phyloP scores from a whole-genome alignment of 1,140 invertebrate genomes.

The Holcopasites calliopsidis region DNA sequence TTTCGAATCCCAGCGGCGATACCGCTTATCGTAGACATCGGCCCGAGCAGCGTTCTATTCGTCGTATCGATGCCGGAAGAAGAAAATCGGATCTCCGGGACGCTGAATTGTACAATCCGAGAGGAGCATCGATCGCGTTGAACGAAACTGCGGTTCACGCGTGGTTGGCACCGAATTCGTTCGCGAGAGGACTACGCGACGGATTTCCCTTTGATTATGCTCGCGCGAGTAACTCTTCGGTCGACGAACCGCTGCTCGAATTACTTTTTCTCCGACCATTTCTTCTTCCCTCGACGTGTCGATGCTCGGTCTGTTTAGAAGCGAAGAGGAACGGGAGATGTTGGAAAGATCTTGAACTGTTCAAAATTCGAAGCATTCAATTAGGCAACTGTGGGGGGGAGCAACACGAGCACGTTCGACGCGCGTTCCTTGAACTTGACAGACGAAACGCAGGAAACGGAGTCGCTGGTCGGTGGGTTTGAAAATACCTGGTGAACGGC shows the following conservation, averaged over 20 bases:
- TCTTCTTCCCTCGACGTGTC: background rate
- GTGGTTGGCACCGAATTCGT: slow-evolving; percentile 11
- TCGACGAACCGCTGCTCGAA: slow-evolving; percentile 22
- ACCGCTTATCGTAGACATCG: background rate
- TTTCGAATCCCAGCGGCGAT: background rate
- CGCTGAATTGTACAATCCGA: background rate
- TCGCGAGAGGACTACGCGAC: slow-evolving; percentile 2
- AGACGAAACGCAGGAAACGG: slow-evolving; percentile 40
- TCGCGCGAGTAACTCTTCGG: slow-evolving; percentile 24
- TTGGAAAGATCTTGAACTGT: background rate
- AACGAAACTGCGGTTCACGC: slow-evolving; percentile 13
- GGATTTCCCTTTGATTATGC: slow-evolving; percentile 20
- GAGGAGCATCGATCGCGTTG: background rate
- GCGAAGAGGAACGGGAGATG: background rate
- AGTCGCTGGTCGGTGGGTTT: slow-evolving; percentile 71
- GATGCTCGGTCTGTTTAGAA: background rate
- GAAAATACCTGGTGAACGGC: slow-evolving; percentile 67
- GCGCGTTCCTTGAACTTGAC: slow-evolving; percentile 58
- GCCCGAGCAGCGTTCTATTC: background rate
- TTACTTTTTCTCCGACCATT: background rate
- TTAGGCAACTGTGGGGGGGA: too few species aligned
- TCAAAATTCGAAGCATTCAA: background rate
- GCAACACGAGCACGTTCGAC: background rate
- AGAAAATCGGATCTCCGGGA: background rate
- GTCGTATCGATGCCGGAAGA: background rate